phyloP scores from a whole-genome alignment of 1,140 invertebrate species.

The Lordiphosa collinella region DNA sequence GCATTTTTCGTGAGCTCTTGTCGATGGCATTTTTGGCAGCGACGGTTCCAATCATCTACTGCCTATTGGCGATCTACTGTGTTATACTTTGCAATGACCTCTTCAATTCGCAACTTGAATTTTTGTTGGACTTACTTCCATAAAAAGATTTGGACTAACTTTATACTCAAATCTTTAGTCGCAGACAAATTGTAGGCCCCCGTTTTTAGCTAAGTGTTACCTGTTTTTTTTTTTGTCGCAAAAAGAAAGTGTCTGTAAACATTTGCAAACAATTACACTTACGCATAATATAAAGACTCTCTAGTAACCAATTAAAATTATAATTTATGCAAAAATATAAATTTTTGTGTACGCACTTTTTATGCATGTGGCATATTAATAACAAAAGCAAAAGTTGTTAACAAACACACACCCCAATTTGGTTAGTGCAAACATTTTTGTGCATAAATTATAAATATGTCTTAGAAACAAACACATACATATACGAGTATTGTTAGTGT shows the following conservation, averaged over 20 bases:
- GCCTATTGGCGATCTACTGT: no score
- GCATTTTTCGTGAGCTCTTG: no score
- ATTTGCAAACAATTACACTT: constrained; percentile 58
- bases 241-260: constrained; percentile 44
- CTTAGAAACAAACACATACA: neutral
- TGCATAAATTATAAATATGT: constrained; percentile 67
- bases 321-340: constrained; percentile 57
- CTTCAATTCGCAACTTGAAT: no score
- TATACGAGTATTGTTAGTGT: neutral
- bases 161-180: no score
- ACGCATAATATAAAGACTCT: neutral
- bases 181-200: constrained; percentile 7
- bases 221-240: constrained; percentile 17
- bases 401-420: constrained; percentile 22
- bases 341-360: constrained; percentile 62
- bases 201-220: constrained; percentile 17
- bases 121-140: no score
- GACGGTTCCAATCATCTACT: no score
- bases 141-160: no score
- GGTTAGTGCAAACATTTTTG: constrained; percentile 27
- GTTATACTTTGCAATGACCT: no score
- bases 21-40: no score
- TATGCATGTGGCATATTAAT: constrained; percentile 62
- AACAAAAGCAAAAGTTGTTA: constrained; percentile 29
- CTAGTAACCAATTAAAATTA: constrained; percentile 11